Base-by-base conservation (phyloP, 92 coral and sea anemone species). In the Micromussa lordhowensis region DNA sequence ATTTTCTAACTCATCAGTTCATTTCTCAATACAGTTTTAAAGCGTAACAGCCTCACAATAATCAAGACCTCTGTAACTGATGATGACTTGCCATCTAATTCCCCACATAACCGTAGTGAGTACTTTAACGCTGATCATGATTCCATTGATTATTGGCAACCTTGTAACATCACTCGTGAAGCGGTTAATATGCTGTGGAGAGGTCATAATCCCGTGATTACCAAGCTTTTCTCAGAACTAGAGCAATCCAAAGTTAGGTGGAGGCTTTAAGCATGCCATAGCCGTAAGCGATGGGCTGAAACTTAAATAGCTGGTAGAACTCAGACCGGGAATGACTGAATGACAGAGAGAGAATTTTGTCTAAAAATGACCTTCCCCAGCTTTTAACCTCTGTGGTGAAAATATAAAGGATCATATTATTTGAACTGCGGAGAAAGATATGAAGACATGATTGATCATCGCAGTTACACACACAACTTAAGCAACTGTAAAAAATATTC, bases 31-130 rank as follows among this genome's bases (percentile, higher is more conserved):
- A 38, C 75, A 18, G 53, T 51, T 77, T 30, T 77, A 86, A 74
- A 82, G 68, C 76, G 83, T 86, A 86, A 86, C 81, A 64, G 32
- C 81, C 64, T 26, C 24, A 77, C 59, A 51, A 48, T 77, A 77
- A 35, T 81, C 88, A 85, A 78, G 35, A 12, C 68, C 15, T 85
- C 81, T 19, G 18, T 85, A 85, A 85, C 54, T n/a, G 88, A 77
- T 64, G 89, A 86, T 77, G 82, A 86, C 34, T 61, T 63, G 6
- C 82, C 82, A 85, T 75, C 82, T 85, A 75, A 77, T 36, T 28
- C 54, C 40, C 48, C 88, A 28, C 36, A 48, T 49, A 48, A 77
- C 77, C 48, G 28, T 30, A 34, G 89, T 86, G 89, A 77, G 89
- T 86, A 86, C 83, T 70, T 31, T 77, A 49, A 77, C 64, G 36